Base-by-base conservation (phyloP, 2,113 vertebrate genomes). In the Arothron firmamentum region DNA sequence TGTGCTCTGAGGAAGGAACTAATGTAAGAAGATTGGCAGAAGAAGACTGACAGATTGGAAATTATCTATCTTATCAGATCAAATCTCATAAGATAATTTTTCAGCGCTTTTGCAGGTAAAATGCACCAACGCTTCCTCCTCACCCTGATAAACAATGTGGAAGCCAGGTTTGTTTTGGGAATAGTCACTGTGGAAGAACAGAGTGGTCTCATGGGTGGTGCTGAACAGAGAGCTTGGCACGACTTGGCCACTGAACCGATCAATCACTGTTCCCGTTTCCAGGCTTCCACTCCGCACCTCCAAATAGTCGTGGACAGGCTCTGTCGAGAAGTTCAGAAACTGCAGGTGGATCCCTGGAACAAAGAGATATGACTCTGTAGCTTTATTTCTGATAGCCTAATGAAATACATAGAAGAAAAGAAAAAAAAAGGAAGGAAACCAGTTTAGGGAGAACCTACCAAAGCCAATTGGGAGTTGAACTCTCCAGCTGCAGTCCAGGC, bases 111-210 rank as follows among this genome's bases (percentile, higher is more conserved):
- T 10, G 34, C 9, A 12, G 10, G 10, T 9, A 38, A 31, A 2
- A 31, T 17, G 16, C 1, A 46, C 21, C 6, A 4, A 34, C 51
- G 38, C 55, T 18, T 42, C 15, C 42, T 18, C 51, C 90, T 92
- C 60, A 99, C 96, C 95, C 90, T 97, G 94, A 77, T 97, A 99
- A 15, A 94, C 62, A 71, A 96, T 93, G 77, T 95, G 93, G 87
- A 99, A 99, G 23, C 96, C 96, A 43, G 92, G 94, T 62, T 97
- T 97, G 87, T 98, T 98, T 80, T 99, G 96, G 16, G 96, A 99
- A 73, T 98, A 96, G 83, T 99, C 96, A 2, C 96, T 99, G 82
- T 98, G 96, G 80, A 99, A 99, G 80, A 96, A 94, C 53, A 99
- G 89, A 47, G 92, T 98, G 57, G 96, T 99, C 87, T 98, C 94